Conservation (phyloP, 2,888 invertebrate species). For the Cosmopolites sordidus region DNA sequence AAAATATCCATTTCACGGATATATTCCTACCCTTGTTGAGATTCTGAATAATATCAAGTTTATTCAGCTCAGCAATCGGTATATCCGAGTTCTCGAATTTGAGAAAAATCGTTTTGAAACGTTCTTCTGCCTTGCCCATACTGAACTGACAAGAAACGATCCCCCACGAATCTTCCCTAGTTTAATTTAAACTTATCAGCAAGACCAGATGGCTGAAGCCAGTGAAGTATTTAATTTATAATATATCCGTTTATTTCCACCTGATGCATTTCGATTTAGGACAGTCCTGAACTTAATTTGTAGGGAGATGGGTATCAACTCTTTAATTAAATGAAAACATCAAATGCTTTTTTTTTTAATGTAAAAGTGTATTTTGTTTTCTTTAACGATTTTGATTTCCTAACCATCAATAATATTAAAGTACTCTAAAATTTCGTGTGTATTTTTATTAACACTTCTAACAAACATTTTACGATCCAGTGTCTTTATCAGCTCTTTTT, state of each 20-base stretch:
- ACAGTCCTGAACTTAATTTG: background rate
- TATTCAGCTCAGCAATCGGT: constrained; percentile 15
- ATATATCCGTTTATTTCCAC: constrained; percentile 18
- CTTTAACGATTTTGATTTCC: too few species aligned
- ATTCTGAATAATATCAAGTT: constrained; percentile 23
- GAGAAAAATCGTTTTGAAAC: constrained; percentile 26
- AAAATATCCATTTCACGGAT: background rate
- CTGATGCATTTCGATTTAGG: constrained; percentile 3
- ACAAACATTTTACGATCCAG: too few species aligned
- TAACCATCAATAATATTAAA: too few species aligned
- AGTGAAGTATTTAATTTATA: constrained; percentile 33
- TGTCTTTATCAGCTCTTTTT: too few species aligned
- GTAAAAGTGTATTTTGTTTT: too few species aligned
- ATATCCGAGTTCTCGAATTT: constrained; percentile 28
- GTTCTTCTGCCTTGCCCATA: constrained; percentile 31
- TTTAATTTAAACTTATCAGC: constrained; percentile 25
- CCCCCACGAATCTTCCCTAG: background rate
- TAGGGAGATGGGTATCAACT: too few species aligned
- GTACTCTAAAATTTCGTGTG: too few species aligned
- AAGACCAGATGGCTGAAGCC: constrained; percentile 29
- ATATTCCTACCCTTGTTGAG: constrained; percentile 1
- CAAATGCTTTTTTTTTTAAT: too few species aligned
- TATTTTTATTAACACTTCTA: too few species aligned
- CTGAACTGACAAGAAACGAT: constrained; percentile 11
- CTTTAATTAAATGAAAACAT: too few species aligned